Base-by-base conservation (phyloP, 2,888 invertebrate species). In the Thalpophila matura region DNA sequence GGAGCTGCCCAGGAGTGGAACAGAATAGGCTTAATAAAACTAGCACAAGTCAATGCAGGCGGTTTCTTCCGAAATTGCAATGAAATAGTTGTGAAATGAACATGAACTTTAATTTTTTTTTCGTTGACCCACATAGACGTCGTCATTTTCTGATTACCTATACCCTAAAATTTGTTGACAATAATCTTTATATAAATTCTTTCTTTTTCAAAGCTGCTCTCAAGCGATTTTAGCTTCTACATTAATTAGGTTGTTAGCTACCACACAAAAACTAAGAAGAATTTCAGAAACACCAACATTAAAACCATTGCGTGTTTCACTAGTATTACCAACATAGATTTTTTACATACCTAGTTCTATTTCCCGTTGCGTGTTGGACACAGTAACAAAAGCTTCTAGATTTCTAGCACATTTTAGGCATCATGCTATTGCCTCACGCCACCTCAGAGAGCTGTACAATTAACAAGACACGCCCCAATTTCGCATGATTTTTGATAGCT, bases 341-440 rank as follows among this genome's bases (percentile, higher is more conserved):
- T n/a, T 43, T 37, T 27, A 55, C 35, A 42, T 60, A 49, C 29
- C 20, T 12, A 49, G 24, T 31, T 38, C 0, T 38, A 51, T 51
- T 74, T 74, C 61, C 57, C 37, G 22, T 66, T 16, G 74, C 75
- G 66, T 71, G 71, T 50, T 33, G 20, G 18, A 29, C 50, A 31
- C 22, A 26, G 26, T 40, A 37, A 47, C 4, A 38, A 20, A 27
- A 45, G n/a, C 12, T n/a, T 31, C 55, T 73, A 63, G 64, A 61
- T 63, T 61, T 40, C 31, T 61, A 27, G 20, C 76, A 58, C 35
- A 54, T 64, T n/a, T 71, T 66, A 33, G 56, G 24, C 14, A 59
- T 14, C 63, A 58, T 53, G 70, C 65, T 47, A 63, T 54, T 20
- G 24, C 1, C 16, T 16, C 74, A 74, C 67, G 66, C 62, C 7